Base-by-base conservation (phyloP, 2,888 invertebrate species). In the Ganaspis brasiliensis region DNA sequence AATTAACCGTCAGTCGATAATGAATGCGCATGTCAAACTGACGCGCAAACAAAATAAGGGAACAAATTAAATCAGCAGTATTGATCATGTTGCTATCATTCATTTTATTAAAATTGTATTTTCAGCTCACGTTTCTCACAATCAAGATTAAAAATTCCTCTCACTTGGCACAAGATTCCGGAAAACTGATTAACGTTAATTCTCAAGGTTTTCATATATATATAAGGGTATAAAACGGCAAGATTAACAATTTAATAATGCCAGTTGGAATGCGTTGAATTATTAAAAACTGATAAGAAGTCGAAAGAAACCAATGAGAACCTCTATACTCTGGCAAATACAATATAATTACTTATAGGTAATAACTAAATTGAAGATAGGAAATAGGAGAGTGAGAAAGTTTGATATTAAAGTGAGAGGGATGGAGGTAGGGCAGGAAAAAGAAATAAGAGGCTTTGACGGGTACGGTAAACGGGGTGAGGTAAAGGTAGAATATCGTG, bases 401-500 rank as follows among this genome's bases (percentile, higher is more conserved):
- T 70, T 56, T 35, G 35, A 76, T 67, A 45, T 71, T 70, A 74
- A 59, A 67, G 56, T 59, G 57, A 72, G 72, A n/a, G 72, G 76
- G 72, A 70, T 40, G 40, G 57, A 71, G 56, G 59, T 77, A 67
- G 76, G 19, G 37, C 61, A 12, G 49, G 67, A 45, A 61, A 59
- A 56, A 57, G 55, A 73, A 79, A 59, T 16, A 56, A 61, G 72
- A 56, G 24, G 45, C 31, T 71, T 45, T 45, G 31, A 31, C 45
- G 49, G 19, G 26, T 49, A 52, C 31, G 5, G 61, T 26, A 49
- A 57, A 74, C 24, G 24, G 72, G 73, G 79, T 70, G 67, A 74
- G 72, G 76, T 67, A 77, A 76, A 81, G 73, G 77, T 75, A 55
- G 75, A 79, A 73, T 59, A 63, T 63, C 80, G 75, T 45, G 81